Evolutionary conservation across 2,888 invertebrate species (phyloP), one percentile per base, ranked within the genome.

Genomic region (Aquatica leii): DNA sequence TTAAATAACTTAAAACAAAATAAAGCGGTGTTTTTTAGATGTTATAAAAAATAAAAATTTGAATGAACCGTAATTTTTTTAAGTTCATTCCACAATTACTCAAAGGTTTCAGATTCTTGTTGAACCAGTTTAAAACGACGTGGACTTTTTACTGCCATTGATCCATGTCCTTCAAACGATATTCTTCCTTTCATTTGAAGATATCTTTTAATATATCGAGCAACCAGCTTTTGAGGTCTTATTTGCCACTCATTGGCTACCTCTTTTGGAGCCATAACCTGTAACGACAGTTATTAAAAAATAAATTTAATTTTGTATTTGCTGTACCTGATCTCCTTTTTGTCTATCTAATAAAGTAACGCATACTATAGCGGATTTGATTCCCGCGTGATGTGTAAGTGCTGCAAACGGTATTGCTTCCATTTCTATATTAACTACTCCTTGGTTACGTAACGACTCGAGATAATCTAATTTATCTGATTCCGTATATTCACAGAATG

Each of bases 341-440:
- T 98, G 87, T 68, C 98, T 87, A 82, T 98, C 95, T 54, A 98
- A 84, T 31, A 98, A 82, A 0, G 97, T 90, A 54, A 97, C 98
- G 80, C 98, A 98, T 20, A 97, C 87, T 34, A 98, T 93, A n/a
- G 95, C 96, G 0, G 95, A 92, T 79, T 90, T 91, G 71, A 97
- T 93, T 11, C 95, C 95, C 6, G 97, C 97, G 80, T 95, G 93
- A 79, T 94, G 92, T 20, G 96, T 97, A 56, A 97, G 87, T 0
- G 97, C 96, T 0, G 97, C 94, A 79, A 98, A 97, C 11, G 94
- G 92, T 6, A 95, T 86, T 37, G 94, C 92, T 83, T 98, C 98
- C 98, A 97, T 97, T 84, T 98, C 98, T 74, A 98, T 97, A 82
- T 98, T 98, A 18, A 92, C 88, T 11, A 98, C 93, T 1, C 95